These are phyloP conservation scores for Pyrocephalus nanus DNA, from an alignment of 2,797 vertebrate species.

Conservation along the genomic window DNA sequence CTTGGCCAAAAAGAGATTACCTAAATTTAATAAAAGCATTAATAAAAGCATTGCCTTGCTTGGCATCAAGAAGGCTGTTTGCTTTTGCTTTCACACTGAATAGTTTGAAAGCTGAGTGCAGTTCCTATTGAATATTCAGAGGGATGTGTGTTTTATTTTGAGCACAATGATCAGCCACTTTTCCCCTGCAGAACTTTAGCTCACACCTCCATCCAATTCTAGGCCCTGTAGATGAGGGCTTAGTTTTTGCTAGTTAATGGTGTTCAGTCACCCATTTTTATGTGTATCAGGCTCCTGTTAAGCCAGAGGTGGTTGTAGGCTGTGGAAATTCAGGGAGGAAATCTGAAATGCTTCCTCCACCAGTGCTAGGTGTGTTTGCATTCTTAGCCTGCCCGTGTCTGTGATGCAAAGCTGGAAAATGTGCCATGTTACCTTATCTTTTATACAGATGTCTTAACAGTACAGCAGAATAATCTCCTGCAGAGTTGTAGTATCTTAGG, in stretches of 20 bases:
- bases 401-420: conserved; percentile 60
- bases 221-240: conserved; percentile 32
- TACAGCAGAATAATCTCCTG: conserved; percentile 73
- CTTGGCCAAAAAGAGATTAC: conserved; percentile 51
- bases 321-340: conserved; percentile 46
- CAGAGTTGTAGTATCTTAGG: conserved; percentile 78
- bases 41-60: conserved; percentile 15
- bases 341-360: conserved; percentile 49
- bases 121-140: conserved; percentile 42
- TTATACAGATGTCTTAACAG: conserved; percentile 66
- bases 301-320: conserved; percentile 36
- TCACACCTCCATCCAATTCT: neutral
- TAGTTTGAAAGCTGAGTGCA: conserved; percentile 51
- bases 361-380: conserved; percentile 51
- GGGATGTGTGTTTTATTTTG: neutral
- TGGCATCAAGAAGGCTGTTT: conserved; percentile 11
- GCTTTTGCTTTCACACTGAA: neutral
- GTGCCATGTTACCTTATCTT: conserved; percentile 66
- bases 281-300: conserved; percentile 33
- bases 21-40: conserved; percentile 60
- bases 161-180: neutral
- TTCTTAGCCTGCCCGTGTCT: conserved; percentile 59
- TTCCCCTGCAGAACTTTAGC: neutral
- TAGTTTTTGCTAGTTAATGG: conserved; percentile 28
- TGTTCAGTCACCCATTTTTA: conserved; percentile 47